Conservation (phyloP, 2,797 vertebrate genomes). For the Oceanodroma leucorhoa region DNA sequence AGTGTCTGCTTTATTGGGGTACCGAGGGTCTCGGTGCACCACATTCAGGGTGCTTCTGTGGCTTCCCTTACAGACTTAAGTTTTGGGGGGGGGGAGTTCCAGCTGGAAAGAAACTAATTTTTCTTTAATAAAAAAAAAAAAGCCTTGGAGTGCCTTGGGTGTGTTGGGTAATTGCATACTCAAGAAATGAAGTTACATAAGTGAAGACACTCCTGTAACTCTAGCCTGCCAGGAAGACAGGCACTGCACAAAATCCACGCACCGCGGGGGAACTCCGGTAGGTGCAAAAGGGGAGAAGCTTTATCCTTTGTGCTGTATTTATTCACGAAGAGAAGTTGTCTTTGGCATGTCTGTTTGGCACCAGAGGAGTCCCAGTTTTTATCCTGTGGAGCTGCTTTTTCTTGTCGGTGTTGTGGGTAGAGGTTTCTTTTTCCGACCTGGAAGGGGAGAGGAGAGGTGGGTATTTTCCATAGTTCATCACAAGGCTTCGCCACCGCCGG, state of each 20-base stretch:
- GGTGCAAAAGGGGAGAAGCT: neutral
- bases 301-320: neutral
- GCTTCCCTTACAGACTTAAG: neutral
- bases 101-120: neutral
- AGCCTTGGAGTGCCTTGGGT: conserved; percentile 17
- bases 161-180: conserved; percentile 52
- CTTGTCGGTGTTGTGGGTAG: neutral
- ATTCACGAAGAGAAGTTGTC: conserved; percentile 1
- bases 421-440: neutral
- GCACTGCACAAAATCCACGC: neutral
- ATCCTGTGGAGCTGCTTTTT: conserved; percentile 5
- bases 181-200: conserved; percentile 49
- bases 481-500: fast-evolving
- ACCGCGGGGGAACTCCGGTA: neutral
- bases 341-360: conserved; percentile 14
- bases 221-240: conserved; percentile 4
- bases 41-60: fast-evolving
- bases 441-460: neutral
- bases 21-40: neutral
- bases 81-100: neutral
- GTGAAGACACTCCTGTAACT: conserved; percentile 48
- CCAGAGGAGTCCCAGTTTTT: neutral
- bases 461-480: neutral
- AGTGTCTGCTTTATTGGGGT: neutral
- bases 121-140: neutral